Conservation (phyloP, 1,140 invertebrate species). For the Andricus grossulariae region DNA sequence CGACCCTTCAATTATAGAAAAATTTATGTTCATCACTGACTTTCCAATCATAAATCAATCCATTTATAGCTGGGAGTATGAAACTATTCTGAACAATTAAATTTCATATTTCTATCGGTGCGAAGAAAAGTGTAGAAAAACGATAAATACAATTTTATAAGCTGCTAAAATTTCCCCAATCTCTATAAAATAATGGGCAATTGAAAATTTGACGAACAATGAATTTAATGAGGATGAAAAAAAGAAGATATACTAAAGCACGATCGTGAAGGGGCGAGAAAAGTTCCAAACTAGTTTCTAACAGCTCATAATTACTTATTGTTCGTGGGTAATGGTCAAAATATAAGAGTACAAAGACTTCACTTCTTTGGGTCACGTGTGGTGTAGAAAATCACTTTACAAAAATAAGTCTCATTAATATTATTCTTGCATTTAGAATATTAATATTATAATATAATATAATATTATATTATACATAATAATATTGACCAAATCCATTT, state of each 20-base stretch:
- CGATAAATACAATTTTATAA: constrained; percentile 1
- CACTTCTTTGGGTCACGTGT: not conserved
- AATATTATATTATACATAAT: no score
- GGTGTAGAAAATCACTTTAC: not conserved
- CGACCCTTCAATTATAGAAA: no score
- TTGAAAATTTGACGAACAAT: constrained; percentile 59
- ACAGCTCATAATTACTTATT: not conserved
- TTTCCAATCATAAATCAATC: no score
- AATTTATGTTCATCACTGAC: no score
- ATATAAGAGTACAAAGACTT: not conserved
- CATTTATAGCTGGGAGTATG: no score
- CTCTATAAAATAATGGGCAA: constrained; percentile 49
- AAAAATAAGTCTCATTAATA: no score
- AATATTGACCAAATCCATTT: no score
- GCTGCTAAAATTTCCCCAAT: not conserved
- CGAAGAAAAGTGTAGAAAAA: not conserved
- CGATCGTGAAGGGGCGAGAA: not conserved
- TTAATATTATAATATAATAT: no score
- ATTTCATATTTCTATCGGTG: not conserved
- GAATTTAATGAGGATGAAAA: constrained; percentile 58
- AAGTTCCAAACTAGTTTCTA: not conserved
- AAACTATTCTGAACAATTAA: no score
- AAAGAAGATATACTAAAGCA: not conserved
- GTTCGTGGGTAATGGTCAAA: not conserved
- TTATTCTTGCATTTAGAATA: no score